A percentile compares a stretch with the other conserved stretches of the same genome.
phyloP scores from a whole-genome alignment of 2,113 vertebrate species.

The Puffinus mauretanicus region DNA sequence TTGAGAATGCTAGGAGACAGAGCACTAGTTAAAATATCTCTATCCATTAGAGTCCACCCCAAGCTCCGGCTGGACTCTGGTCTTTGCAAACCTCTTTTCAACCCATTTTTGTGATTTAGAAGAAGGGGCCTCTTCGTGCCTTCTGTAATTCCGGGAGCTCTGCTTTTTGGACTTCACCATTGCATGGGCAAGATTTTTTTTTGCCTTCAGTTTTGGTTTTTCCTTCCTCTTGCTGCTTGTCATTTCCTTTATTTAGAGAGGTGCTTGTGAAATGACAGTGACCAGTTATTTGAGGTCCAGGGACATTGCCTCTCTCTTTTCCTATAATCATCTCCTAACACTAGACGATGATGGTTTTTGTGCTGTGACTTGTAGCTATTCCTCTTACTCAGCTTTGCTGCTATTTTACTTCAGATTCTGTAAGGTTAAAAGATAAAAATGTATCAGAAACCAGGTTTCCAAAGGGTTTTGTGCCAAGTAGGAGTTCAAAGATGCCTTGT shows the following conservation, averaged over 20 bases:
- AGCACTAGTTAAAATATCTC: neutral
- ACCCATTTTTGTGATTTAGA: neutral
- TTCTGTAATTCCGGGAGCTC: fast-evolving
- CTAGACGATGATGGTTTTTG: neutral
- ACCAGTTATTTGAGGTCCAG: neutral
- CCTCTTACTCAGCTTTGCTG: neutral
- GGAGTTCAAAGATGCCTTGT: neutral
- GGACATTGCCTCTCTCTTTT: neutral
- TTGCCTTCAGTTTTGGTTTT: neutral
- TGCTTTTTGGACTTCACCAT: neutral
- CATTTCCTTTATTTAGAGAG: neutral
- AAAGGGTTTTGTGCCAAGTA: neutral
- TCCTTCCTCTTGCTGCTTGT: neutral
- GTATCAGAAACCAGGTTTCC: neutral
- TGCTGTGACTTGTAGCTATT: neutral
- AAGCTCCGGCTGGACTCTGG: neutral
- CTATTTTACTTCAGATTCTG: neutral
- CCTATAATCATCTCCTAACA: neutral
- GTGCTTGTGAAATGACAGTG: neutral
- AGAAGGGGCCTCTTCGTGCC: neutral
- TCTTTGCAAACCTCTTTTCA: neutral
- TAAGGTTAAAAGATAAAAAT: neutral
- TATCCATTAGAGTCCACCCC: neutral
- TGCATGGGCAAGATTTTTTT: neutral
- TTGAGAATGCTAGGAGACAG: neutral